Percentiles rank a stretch among this genome's conserved stretches.
These are phyloP conservation scores for Andricus grossulariae DNA, from an alignment of 1,140 invertebrate species.

Conservation along the genomic window DNA sequence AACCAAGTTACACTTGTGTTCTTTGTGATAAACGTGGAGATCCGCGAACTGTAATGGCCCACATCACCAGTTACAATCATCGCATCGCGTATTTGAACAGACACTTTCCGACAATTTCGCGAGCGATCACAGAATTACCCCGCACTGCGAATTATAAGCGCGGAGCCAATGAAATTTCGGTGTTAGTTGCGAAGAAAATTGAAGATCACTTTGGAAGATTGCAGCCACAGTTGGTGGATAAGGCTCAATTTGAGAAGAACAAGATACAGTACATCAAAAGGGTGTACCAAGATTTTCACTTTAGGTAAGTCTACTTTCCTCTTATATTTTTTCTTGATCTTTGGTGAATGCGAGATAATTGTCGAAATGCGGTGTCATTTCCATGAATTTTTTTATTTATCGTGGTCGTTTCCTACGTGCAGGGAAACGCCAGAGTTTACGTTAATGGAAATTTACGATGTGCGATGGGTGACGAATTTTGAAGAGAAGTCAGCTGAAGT, in stretches of 20 bases:
- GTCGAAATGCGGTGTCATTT: not conserved
- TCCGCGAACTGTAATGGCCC: conserved; percentile 84
- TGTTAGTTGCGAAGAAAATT: conserved; percentile 78
- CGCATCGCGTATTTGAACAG: conserved; percentile 78
- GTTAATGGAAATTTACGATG: conserved; percentile 75
- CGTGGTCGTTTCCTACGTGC: conserved; percentile 68
- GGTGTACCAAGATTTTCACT: conserved; percentile 77
- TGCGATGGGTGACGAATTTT: conserved; percentile 74
- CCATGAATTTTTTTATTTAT: conserved; percentile 55
- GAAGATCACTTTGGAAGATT: conserved; percentile 80
- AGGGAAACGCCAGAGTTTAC: conserved; percentile 75
- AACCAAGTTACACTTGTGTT: conserved; percentile 84
- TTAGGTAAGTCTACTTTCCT: conserved; percentile 70
- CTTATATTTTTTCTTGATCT: conserved; percentile 36
- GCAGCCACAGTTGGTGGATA: conserved; percentile 77
- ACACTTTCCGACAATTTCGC: conserved; percentile 76
- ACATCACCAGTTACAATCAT: conserved; percentile 85
- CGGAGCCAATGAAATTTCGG: conserved; percentile 75
- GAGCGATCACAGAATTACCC: conserved; percentile 72
- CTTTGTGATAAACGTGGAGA: conserved; percentile 86
- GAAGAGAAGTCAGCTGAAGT: conserved; percentile 73
- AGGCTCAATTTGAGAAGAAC: conserved; percentile 76
- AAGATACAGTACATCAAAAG: conserved; percentile 77
- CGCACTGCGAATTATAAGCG: conserved; percentile 75
- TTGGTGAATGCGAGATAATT: conserved; percentile 34